Percentiles rank a stretch among this genome's conserved stretches.
Evolutionary conservation across 2,797 vertebrate species (phyloP).

Genomic region (Peromyscus aztecus): DNA sequence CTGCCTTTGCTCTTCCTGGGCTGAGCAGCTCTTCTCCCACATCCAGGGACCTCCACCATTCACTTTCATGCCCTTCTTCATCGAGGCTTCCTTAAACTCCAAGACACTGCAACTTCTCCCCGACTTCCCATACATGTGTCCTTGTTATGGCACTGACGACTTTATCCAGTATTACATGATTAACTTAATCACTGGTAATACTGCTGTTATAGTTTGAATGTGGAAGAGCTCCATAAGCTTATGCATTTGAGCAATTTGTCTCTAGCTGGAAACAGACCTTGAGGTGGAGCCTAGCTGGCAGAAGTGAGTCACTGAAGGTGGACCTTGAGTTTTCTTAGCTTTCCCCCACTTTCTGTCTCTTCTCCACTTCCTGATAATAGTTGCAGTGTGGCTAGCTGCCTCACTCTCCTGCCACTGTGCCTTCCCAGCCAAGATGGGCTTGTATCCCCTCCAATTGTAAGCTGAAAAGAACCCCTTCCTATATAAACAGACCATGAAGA

Average conservation of each 20-base stretch:
- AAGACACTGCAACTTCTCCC: background rate
- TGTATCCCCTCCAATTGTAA: background rate
- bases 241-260: background rate
- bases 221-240: background rate
- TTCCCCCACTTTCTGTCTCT: background rate
- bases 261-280: no score
- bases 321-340: background rate
- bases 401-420: background rate
- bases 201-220: background rate
- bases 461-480: background rate
- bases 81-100: background rate
- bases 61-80: background rate
- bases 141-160: background rate
- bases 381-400: background rate
- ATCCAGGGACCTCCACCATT: background rate
- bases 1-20: fast-evolving
- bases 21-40: background rate
- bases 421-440: background rate
- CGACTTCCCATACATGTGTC: background rate
- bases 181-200: background rate
- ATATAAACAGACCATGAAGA: background rate
- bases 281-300: background rate
- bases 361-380: background rate
- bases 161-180: background rate
- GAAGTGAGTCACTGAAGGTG: background rate